Conservation (phyloP, 2,113 vertebrate species). For the Mesitornis unicolor region DNA sequence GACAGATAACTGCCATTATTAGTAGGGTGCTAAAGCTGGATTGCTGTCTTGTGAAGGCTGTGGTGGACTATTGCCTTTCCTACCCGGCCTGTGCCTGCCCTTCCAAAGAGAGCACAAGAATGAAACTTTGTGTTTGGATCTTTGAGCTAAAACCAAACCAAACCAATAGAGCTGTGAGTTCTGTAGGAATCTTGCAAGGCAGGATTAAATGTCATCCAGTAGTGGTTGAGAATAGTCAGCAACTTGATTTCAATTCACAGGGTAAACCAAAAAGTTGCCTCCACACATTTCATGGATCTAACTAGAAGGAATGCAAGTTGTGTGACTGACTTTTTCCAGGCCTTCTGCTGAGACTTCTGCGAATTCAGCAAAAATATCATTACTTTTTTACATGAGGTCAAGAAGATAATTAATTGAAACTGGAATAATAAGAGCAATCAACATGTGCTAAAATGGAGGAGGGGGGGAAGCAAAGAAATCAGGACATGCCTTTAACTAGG, state of each 20-base stretch:
- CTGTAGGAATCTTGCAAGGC: neutral
- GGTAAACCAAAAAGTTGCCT: neutral
- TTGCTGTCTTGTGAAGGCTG: neutral
- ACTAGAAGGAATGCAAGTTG: neutral
- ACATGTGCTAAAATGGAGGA: neutral
- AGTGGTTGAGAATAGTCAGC: neutral
- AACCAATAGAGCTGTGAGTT: neutral
- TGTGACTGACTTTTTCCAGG: neutral
- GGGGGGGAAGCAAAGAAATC: neutral
- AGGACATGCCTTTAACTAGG: neutral
- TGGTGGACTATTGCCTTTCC: neutral
- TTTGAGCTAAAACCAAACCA: neutral
- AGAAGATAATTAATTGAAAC: constrained; percentile 5
- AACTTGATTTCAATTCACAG: neutral
- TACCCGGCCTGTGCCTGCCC: neutral
- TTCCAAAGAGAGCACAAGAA: neutral
- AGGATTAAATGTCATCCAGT: neutral
- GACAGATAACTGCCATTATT: neutral
- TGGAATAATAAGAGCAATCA: neutral
- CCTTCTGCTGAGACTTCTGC: neutral
- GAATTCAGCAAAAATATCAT: neutral
- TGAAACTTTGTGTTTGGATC: neutral
- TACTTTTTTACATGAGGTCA: neutral
- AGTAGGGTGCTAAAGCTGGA: neutral
- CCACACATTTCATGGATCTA: neutral